Evolutionary conservation across 2,113 vertebrate genomes (phyloP), one percentile per base, ranked within the genome.

Genomic region (Dunckerocampus dactyliophorus): DNA sequence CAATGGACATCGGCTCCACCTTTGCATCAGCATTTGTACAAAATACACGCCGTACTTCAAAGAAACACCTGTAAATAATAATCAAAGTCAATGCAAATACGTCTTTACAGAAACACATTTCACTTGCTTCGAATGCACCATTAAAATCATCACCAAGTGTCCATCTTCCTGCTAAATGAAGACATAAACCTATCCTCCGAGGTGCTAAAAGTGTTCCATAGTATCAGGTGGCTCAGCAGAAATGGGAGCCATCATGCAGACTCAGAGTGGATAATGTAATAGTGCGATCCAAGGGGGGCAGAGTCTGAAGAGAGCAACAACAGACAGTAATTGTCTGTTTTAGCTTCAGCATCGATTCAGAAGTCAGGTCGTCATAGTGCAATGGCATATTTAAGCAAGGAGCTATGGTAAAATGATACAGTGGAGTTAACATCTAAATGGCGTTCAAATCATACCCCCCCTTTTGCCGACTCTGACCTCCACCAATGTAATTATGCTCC

Each of bases 171-270:
- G 24, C 24, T 3, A 28, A 34, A 34, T 34, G 31, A 34, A 34
- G 31, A 34, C 31, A 34, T 31, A 45, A 51, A 48, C 59, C 62
- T 79, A 50, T 72, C 68, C 57, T 72, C 65, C 8, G 52, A 55
- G 62, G 61, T 69, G 51, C 52, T 85, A 87, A 87, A 82, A 79
- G 51, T 71, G 76, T 89, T 86, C 76, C 34, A 48, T 63, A 59
- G 67, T 84, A 85, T 87, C 79, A 58, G 77, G 77, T 88, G 68
- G 62, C 82, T 69, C 71, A 45, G 59, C 53, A 60, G 84, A 83
- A 87, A 89, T 34, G 31, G 31, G 31, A 34, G 31, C 31, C 31
- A 34, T 34, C 31, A 1, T 34, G 3, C 3, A 34, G 31, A 34
- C 31, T 34, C 31, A 8, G 31, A 34, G 5, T 34, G 57, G 75